Base-by-base conservation (phyloP, 2,113 vertebrate genomes). In the Peromyscus californicus region DNA sequence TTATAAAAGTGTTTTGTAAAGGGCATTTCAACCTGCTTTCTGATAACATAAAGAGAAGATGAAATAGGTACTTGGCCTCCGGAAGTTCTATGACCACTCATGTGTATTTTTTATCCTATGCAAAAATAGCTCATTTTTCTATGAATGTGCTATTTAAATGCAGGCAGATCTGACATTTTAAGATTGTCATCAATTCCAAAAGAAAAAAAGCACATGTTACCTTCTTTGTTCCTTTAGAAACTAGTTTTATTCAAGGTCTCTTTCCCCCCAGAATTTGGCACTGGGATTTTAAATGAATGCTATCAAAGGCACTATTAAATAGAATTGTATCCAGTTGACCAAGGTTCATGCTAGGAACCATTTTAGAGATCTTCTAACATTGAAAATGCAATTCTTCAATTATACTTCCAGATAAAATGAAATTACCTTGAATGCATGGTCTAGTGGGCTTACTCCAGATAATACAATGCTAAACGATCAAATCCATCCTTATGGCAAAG, bases 401-500 rank as follows among this genome's bases (percentile, higher is more conserved):
- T 98, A 98, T 97, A 88, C 36, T 83, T 97, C n/a, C 69, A 98
- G 98, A 97, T 97, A 98, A 96, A 98, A 98, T 97, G 90, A 98
- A 98, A 98, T 98, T 98, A 98, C 97, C 96, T 98, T 98, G 97
- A 98, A 97, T 98, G 90, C 86, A 97, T 98, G 95, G 85, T 97
- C 97, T 98, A 84, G 96, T 94, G 95, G 91, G 63, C 84, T 98
- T 98, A 96, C 90, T 97, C 95, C 88, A 97, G 90, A 87, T 96
- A 97, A 97, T 94, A 96, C 96, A 98, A 98, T 97, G 45, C 85
- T 95, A 98, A 98, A 97, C 95, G 94, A 95, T 94, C 88, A 95
- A 96, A 98, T 98, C 91, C 90, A 95, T 98, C 90, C 84, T 93
- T 85, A 93, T 15, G 86, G 87, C 70, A 97, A 98, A 98, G 92